A percentile compares a stretch with the other conserved stretches of the same genome.
These are phyloP conservation scores for Deilephila porcellus DNA, from an alignment of 2,888 invertebrate species.

Conservation along the genomic window DNA sequence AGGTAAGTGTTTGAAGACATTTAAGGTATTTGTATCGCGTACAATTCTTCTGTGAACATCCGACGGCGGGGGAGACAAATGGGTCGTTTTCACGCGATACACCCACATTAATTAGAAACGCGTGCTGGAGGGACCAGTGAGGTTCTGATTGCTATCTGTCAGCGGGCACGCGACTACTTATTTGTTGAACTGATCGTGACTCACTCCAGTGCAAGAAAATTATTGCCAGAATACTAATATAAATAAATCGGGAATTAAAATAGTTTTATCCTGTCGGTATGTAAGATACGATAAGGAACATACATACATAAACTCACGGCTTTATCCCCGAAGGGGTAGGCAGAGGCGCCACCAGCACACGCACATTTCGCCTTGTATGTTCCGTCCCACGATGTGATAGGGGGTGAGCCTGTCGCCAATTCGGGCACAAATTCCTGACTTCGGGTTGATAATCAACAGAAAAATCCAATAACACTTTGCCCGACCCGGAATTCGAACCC, in stretches of 20 bases:
- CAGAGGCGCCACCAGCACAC: too few relatives aligned
- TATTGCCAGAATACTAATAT: neutral
- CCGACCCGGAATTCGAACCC: too few relatives aligned
- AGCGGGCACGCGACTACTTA: slow-evolving; percentile 73
- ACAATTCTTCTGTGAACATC: slow-evolving; percentile 80
- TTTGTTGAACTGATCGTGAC: slow-evolving; percentile 46
- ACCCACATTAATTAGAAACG: slow-evolving; percentile 78
- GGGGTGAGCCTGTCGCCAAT: too few relatives aligned
- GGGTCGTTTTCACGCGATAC: slow-evolving; percentile 75
- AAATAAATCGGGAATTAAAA: neutral
- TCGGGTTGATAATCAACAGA: too few relatives aligned
- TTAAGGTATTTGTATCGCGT: slow-evolving; percentile 80
- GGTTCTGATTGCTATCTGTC: slow-evolving; percentile 75
- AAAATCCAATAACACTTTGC: too few relatives aligned
- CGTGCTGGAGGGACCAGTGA: slow-evolving; percentile 50
- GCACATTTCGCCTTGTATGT: too few relatives aligned
- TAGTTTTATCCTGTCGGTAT: too few relatives aligned
- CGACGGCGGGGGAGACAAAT: slow-evolving; percentile 75
- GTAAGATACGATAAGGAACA: too few relatives aligned
- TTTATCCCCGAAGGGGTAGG: too few relatives aligned
- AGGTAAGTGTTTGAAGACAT: slow-evolving; percentile 77
- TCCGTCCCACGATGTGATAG: too few relatives aligned
- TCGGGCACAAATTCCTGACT: too few relatives aligned
- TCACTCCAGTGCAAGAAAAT: slow-evolving; percentile 22
- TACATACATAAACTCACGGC: too few relatives aligned